Evolutionary conservation across 2,888 invertebrate species (phyloP).

Genomic region (Plusia festucae): DNA sequence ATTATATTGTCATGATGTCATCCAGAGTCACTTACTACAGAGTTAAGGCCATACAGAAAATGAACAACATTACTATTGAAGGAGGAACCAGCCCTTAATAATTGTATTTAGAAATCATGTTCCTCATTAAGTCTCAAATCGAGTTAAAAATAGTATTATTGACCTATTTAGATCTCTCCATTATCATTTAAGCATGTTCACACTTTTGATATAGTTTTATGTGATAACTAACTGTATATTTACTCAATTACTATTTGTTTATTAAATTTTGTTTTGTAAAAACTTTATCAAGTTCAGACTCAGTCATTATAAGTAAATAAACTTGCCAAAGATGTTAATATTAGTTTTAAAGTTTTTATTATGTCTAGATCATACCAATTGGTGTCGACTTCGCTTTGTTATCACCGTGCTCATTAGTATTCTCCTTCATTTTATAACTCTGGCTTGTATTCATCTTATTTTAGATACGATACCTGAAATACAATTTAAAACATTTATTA

Average conservation of each 20-base stretch:
- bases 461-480: conserved; percentile 39
- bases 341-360: no score
- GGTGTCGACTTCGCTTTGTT: conserved; percentile 81
- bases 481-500: conserved; percentile 16
- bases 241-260: background rate
- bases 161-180: background rate
- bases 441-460: conserved; percentile 75
- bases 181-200: background rate
- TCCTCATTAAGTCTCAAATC: no score
- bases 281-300: no score
- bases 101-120: no score
- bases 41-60: no score
- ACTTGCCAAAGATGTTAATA: no score
- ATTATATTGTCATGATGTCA: no score
- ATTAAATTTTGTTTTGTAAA: background rate
- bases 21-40: no score
- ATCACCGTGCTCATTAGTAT: conserved; percentile 71
- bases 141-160: background rate
- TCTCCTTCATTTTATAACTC: conserved; percentile 79
- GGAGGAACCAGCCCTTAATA: no score
- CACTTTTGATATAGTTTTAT: background rate
- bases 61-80: no score
- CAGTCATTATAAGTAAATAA: no score
- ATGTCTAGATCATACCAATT: conserved; percentile 76
- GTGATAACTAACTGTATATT: background rate